Evolutionary conservation across 1,140 invertebrate genomes (phyloP), one percentile per base, ranked within the genome.

Genomic region (Cydia splendana): DNA sequence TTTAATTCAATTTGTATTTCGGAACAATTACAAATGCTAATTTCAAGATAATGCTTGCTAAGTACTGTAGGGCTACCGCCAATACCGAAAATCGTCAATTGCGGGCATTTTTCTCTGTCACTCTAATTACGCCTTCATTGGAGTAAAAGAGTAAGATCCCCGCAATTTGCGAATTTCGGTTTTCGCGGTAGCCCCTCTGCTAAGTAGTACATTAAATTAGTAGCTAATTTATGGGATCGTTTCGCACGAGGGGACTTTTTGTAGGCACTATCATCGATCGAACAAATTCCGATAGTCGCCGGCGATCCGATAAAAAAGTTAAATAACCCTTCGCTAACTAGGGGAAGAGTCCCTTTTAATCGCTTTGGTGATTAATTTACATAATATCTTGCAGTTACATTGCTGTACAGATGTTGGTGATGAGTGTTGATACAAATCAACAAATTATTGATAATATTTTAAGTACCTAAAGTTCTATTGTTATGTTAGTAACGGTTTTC

Each of bases 301-400:
- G 83, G 86, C 87, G 88, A 91, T 92, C 76, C 65, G 90, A 90
- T 89, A 88, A 75, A 42, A 71, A 71, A 45, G 75, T 65, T 74
- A 62, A 77, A 78, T 76, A 18, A 85, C 86, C 85, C 87, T 77
- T 62, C 75, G 79, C 77, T 84, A 78, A 81, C 81, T 78, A 78
- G 77, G 34, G 67, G 67, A 71, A 71, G 67, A 38, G 67, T 71
- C 67, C 34, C 38, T 71, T 62, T 71, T 71, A 71, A 71, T 45
- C 67, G 67, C 67, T 18, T 71, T 71, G 67, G 67, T 71, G 67
- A 71, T 71, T 71, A 71, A 71, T 71, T 71, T 71, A 71, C 67
- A 71, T 71, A 71, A 71, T 71, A 71, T 18, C 67, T 42, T 71
- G 4, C 67, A 45, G 67, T 71, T 71, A 71, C 34, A 71, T 18